Evolutionary conservation across 2,888 invertebrate species (phyloP).

Genomic region (Philonicus albiceps): DNA sequence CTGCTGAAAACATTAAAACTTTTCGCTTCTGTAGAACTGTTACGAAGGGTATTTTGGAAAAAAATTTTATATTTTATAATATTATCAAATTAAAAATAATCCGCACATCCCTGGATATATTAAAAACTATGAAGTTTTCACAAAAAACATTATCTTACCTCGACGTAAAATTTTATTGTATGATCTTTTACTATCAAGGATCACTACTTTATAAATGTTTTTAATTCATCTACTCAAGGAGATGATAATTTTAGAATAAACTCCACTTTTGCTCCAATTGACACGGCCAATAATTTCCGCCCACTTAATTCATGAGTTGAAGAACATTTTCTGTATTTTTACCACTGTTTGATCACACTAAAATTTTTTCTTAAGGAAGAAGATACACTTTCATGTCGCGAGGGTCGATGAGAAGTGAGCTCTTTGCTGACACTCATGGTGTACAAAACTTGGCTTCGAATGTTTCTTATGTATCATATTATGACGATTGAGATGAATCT

Average conservation of each 20-base stretch:
- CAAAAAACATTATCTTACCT: slow-evolving; percentile 26
- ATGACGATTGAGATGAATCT: not conserved
- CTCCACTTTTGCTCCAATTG: not conserved
- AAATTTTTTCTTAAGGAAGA: not conserved
- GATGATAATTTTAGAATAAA: slow-evolving; percentile 9
- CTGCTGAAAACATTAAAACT: slow-evolving; percentile 1
- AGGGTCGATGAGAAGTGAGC: slow-evolving; percentile 18
- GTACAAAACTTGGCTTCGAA: not conserved
- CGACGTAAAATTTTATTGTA: not conserved
- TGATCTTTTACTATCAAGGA: not conserved
- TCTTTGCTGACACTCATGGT: not conserved
- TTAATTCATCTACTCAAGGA: not conserved
- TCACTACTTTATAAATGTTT: not conserved
- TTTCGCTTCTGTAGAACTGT: not conserved
- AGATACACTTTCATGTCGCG: slow-evolving; percentile 30
- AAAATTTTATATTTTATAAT: not conserved
- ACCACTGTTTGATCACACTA: slow-evolving; percentile 2
- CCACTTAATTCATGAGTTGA: slow-evolving; percentile 10
- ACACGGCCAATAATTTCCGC: not conserved
- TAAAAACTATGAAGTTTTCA: not conserved
- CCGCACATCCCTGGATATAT: not conserved
- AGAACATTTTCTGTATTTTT: slow-evolving; percentile 4
- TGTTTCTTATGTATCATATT: not conserved
- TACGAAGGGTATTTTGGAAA: not conserved
- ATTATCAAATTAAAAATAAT: not conserved